phyloP scores from a whole-genome alignment of 2,797 vertebrate genomes.

The Yasuhikotakia modesta region DNA sequence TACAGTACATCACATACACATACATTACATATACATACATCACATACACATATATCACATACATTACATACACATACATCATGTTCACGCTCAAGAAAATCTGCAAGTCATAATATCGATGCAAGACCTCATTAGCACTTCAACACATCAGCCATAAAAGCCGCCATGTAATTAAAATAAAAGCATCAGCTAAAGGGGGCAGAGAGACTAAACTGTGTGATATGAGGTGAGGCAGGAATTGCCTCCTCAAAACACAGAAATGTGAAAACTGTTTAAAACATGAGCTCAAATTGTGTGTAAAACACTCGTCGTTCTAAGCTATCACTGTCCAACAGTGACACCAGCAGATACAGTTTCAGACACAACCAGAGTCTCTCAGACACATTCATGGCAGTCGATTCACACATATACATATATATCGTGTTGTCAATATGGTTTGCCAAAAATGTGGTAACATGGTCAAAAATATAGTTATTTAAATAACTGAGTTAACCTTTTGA shows the following conservation, averaged over 20 bases:
- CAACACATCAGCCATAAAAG: not conserved
- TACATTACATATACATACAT: too few species aligned
- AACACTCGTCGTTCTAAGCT: not conserved
- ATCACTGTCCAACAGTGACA: constrained; percentile 1
- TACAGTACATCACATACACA: too few species aligned
- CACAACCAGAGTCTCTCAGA: too few species aligned
- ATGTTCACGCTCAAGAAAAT: not conserved
- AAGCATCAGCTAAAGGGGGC: constrained; percentile 1
- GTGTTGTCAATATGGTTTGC: too few species aligned
- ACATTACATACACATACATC: too few species aligned
- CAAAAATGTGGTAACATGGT: too few species aligned
- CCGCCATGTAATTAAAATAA: constrained; percentile 2
- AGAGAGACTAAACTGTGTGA: constrained; percentile 15
- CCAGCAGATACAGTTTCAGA: not conserved
- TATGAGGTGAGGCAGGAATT: not conserved
- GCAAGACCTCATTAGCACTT: not conserved
- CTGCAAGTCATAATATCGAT: not conserved
- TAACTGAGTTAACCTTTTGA: too few species aligned
- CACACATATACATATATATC: too few species aligned
- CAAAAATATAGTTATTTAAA: too few species aligned
- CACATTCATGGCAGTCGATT: too few species aligned
- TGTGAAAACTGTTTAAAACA: not conserved
- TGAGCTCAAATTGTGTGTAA: not conserved
- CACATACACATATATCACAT: too few species aligned
- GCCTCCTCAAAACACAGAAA: not conserved